These are phyloP conservation scores for Drosophila rellima DNA, from an alignment of 2,888 invertebrate genomes.

Conservation along the genomic window DNA sequence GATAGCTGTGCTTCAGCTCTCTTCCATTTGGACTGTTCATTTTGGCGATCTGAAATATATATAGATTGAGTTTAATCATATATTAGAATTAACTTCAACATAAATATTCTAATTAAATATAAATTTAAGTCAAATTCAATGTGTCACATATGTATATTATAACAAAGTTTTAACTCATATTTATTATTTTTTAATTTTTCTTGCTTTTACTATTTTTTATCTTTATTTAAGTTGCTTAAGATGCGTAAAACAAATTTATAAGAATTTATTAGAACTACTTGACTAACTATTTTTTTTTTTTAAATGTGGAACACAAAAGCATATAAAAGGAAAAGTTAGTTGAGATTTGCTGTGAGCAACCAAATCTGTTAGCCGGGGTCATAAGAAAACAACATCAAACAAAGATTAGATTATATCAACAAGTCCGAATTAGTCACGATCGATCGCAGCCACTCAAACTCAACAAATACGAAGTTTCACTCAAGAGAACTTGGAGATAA, in stretches of 20 bases:
- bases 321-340: slow-evolving; percentile 18
- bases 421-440: slow-evolving; percentile 14
- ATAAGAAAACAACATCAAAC: slow-evolving; percentile 5
- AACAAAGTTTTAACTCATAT: neutral
- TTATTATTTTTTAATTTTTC: too few relatives aligned
- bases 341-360: neutral
- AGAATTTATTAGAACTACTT: too few relatives aligned
- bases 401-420: slow-evolving; percentile 18
- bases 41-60: slow-evolving; percentile 18
- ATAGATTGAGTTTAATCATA: neutral
- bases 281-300: neutral
- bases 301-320: slow-evolving; percentile 3
- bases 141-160: neutral
- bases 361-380: slow-evolving; percentile 14
- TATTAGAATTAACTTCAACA: neutral
- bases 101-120: neutral
- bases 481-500: slow-evolving; percentile 10
- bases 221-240: too few relatives aligned
- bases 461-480: slow-evolving; percentile 8
- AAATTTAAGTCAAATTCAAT: neutral
- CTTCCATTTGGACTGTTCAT: slow-evolving; percentile 23
- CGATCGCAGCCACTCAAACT: neutral
- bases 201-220: too few relatives aligned
- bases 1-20: slow-evolving; percentile 29
- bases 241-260: too few relatives aligned